phyloP scores from a whole-genome alignment of 2,888 invertebrate genomes.

The Orgyia antiqua region DNA sequence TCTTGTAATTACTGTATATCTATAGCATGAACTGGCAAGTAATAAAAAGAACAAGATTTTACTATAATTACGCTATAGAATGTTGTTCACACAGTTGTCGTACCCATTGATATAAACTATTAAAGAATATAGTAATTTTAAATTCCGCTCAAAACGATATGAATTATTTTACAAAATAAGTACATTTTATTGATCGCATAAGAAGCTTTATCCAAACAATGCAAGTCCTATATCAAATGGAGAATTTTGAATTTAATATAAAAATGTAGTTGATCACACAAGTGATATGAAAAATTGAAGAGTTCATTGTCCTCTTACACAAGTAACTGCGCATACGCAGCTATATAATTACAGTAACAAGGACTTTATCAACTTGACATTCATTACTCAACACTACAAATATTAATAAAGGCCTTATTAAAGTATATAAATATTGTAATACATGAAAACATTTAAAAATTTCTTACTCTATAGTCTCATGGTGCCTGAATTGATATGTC shows the following conservation, averaged over 20 bases:
- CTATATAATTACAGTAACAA: constrained; percentile 36
- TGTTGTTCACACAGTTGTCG: constrained; percentile 61
- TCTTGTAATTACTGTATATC: constrained; percentile 75
- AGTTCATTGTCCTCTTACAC: constrained; percentile 38
- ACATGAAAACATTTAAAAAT: constrained; percentile 55
- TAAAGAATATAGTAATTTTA: constrained; percentile 50
- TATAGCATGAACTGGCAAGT: constrained; percentile 77
- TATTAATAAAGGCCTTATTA: constrained; percentile 35
- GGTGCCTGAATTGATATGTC: constrained; percentile 77
- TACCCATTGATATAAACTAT: constrained; percentile 52
- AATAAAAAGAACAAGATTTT: constrained; percentile 66
- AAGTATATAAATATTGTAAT: constrained; percentile 32
- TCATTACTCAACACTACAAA: constrained; percentile 16
- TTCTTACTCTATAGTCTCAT: constrained; percentile 71
- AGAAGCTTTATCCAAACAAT: too few species aligned
- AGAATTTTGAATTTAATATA: constrained; percentile 45
- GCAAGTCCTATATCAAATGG: too few species aligned
- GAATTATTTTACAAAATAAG: constrained; percentile 1
- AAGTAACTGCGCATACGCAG: constrained; percentile 44
- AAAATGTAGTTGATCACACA: constrained; percentile 28
- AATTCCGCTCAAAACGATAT: constrained; percentile 36
- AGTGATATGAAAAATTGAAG: constrained; percentile 41
- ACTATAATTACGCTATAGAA: constrained; percentile 70
- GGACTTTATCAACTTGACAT: constrained; percentile 32
- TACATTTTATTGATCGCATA: too few species aligned